Base-by-base conservation (phyloP, 2,888 invertebrate genomes). In the Phalangium opilio region DNA sequence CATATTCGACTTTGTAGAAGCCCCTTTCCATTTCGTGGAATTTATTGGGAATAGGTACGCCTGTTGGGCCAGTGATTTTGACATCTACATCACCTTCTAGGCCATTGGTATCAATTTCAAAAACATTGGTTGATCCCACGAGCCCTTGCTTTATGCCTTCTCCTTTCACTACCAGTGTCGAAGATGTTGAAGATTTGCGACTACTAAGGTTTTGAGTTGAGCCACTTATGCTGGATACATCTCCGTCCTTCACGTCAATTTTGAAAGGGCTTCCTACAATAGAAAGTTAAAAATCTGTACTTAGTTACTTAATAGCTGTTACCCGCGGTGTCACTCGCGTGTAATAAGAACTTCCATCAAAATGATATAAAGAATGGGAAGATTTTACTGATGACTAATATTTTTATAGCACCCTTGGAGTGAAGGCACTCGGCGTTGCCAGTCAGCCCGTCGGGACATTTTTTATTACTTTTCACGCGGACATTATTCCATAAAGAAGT, bases 221-320 rank as follows among this genome's bases (percentile, higher is more conserved):
- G 3, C 8, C 14, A 3, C 21, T n/a, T 10, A 20, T 19, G 3
- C 17, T 17, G 11, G 17, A 27, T 18, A 43, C 35, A 10, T 15
- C 18, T 10, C 38, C 38, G 10, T 38, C 38, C 38, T 18, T 38
- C 38, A 63, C 59, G 34, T 65, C 75, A 61, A 89, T 87, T 56
- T 83, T 80, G 70, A 89, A 89, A 10, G 90, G 90, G 65, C 84
- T 87, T 19, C 87, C 87, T 68, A 57, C 14, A 47, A 43, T n/a
- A 35, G 3, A 44, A 32, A 46, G 20, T 15, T 18, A 44, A 27
- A 27, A 27, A 4, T 8, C 4, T 27, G 27, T 8, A 27, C n/a
- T n/a, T n/a, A n/a, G n/a, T n/a, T n/a, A n/a, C n/a, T n/a, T n/a
- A n/a, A n/a, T n/a, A n/a, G n/a, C n/a, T n/a, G n/a, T n/a, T n/a